phyloP scores from a whole-genome alignment of 2,888 invertebrate genomes.

The Tanypteryx hageni region DNA sequence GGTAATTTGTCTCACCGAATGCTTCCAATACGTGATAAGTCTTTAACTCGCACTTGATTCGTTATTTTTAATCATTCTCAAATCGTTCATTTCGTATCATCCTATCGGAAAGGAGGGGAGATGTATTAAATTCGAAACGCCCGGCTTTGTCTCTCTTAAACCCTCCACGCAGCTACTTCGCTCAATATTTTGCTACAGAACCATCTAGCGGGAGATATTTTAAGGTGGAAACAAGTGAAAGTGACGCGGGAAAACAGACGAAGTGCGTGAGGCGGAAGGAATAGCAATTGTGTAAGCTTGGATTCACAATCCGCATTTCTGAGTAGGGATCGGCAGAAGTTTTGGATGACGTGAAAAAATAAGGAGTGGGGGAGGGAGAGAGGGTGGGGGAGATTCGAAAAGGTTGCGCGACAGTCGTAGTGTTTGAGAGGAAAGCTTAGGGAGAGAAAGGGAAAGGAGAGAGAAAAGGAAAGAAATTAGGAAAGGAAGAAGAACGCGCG shows the following conservation, averaged over 20 bases:
- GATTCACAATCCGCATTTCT: not conserved
- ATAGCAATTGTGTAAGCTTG: constrained; percentile 2
- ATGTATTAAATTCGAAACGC: constrained; percentile 6
- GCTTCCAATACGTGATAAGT: no score
- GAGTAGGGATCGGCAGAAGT: no score
- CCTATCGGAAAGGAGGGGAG: not conserved
- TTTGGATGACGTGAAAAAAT: no score
- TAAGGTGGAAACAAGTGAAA: constrained; percentile 4
- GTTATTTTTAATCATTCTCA: no score
- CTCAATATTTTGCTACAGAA: not conserved
- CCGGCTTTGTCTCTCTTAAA: not conserved
- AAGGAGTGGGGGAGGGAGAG: no score
- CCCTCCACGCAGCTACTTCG: not conserved
- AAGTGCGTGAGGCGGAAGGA: constrained; percentile 17
- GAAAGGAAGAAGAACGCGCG: not conserved
- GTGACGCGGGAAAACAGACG: constrained; percentile 6
- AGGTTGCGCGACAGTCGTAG: no score
- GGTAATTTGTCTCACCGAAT: no score
- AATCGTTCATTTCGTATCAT: no score
- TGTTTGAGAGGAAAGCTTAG: no score
- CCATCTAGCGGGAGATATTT: not conserved
- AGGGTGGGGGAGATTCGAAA: no score
- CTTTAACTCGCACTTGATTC: no score
- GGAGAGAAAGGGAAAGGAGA: no score
- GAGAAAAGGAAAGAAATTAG: not conserved